phyloP scores from a whole-genome alignment of 2,888 invertebrate species.

The Pardosa pseudoannulata region DNA sequence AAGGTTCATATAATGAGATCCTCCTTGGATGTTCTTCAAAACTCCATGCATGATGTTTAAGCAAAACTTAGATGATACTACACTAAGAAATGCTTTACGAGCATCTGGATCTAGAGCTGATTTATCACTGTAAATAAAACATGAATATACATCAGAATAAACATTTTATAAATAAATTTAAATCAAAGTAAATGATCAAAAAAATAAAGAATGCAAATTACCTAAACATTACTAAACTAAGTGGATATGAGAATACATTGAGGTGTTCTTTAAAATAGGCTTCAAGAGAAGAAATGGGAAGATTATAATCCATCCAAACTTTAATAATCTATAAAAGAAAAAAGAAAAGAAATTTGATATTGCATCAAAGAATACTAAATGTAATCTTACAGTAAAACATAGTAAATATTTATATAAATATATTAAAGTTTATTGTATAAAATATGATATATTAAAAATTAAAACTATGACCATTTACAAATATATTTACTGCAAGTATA shows the following conservation, averaged over 20 bases:
- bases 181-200: too few species aligned
- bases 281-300: conserved; percentile 51
- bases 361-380: not conserved
- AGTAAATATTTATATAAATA: too few species aligned
- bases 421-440: too few species aligned
- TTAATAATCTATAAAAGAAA: conserved; percentile 54
- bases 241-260: conserved; percentile 58
- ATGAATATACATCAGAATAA: too few species aligned
- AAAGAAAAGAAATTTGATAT: not conserved
- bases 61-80: conserved; percentile 60
- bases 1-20: conserved; percentile 31
- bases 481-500: too few species aligned
- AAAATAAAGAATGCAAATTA: too few species aligned
- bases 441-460: too few species aligned
- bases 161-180: too few species aligned
- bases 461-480: too few species aligned
- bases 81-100: conserved; percentile 35
- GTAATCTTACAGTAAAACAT: too few species aligned
- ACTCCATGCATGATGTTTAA: conserved; percentile 38
- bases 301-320: conserved; percentile 64
- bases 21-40: conserved; percentile 48
- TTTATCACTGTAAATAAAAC: conserved; percentile 12
- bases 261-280: conserved; percentile 48
- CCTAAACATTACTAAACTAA: conserved; percentile 60
- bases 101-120: conserved; percentile 14